Evolutionary conservation across 2,888 invertebrate species (phyloP).

Genomic region (Poecilobothrus nobilitatus): DNA sequence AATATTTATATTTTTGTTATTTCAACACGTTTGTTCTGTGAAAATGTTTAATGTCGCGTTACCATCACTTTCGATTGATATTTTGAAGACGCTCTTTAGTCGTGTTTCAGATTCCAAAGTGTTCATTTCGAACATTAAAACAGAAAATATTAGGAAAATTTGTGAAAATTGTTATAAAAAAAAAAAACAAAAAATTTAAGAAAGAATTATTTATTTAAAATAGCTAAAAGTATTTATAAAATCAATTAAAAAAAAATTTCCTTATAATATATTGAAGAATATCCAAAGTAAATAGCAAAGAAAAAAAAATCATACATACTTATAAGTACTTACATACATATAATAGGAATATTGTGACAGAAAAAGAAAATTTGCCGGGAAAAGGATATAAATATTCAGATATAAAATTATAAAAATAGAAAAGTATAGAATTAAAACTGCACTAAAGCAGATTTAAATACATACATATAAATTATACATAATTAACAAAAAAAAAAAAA

Average conservation of each 20-base stretch:
- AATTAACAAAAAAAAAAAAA: background rate
- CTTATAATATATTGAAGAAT: background rate
- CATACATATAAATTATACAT: background rate
- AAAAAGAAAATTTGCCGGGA: background rate
- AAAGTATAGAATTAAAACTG: background rate
- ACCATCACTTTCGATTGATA: constrained; percentile 62
- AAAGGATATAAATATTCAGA: constrained; percentile 3
- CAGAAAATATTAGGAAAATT: constrained; percentile 13
- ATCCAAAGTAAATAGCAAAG: background rate
- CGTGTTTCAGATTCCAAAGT: constrained; percentile 52
- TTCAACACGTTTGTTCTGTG: background rate
- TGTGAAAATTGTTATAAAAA: constrained; percentile 7
- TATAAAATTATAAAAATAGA: background rate
- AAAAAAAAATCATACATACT: background rate
- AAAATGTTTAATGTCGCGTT: constrained; percentile 50
- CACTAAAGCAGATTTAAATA: background rate
- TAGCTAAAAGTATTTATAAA: background rate
- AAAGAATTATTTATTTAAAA: constrained; percentile 2
- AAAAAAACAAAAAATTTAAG: constrained; percentile 3
- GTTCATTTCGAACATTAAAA: constrained; percentile 41
- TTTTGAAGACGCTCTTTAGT: constrained; percentile 50
- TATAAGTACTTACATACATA: background rate
- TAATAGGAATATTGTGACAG: background rate
- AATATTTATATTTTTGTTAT: background rate
- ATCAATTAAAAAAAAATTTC: background rate